These are phyloP conservation scores for Talpa occidentalis DNA, from an alignment of 2,113 vertebrate genomes.

Conservation along the genomic window DNA sequence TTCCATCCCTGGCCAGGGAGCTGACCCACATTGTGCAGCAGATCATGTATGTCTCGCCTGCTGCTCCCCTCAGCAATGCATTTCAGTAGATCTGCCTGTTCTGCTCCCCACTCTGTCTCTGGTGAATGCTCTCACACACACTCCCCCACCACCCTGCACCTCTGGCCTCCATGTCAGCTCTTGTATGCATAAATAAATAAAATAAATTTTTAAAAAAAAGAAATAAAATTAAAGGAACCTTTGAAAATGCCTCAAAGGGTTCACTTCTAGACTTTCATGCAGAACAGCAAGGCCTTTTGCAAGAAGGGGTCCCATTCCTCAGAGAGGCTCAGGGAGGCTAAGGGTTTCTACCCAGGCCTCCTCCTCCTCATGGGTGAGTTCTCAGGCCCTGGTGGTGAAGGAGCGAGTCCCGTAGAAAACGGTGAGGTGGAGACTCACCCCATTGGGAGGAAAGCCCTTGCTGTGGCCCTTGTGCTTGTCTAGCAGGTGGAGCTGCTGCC, in stretches of 20 bases:
- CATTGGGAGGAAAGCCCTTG: neutral
- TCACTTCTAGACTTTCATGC: neutral
- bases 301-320: neutral
- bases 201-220: no score
- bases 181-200: no score
- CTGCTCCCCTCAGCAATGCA: no score
- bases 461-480: neutral
- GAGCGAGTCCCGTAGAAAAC: neutral
- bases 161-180: no score
- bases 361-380: neutral
- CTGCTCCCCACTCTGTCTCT: no score
- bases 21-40: no score
- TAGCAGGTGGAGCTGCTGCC: neutral
- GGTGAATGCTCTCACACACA: no score
- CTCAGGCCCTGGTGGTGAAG: neutral
- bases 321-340: neutral
- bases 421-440: neutral
- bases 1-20: no score
- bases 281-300: neutral
- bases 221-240: constrained; percentile 8
- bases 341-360: neutral
- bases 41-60: no score
- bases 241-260: constrained; percentile 9
- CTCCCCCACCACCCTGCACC: no score
- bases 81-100: no score